Percentiles rank a stretch among this genome's conserved stretches.
Conservation (phyloP, 2,797 vertebrate species). For the Pithecia hirsuta region DNA sequence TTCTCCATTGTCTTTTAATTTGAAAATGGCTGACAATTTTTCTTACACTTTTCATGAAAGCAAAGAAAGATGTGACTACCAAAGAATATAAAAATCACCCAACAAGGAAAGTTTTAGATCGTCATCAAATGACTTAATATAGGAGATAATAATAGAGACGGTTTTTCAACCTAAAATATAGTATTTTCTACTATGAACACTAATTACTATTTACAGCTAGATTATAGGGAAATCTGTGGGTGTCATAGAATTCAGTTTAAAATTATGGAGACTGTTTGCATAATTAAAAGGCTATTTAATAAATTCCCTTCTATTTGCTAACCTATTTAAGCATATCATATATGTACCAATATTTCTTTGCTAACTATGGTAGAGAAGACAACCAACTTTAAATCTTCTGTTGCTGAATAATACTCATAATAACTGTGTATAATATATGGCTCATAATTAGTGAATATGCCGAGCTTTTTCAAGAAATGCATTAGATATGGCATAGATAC, state of each 20-base stretch:
- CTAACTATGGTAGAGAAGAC: constrained; percentile 53
- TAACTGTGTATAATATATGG: constrained; percentile 64
- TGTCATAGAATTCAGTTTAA: constrained; percentile 58
- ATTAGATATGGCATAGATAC: constrained; percentile 60
- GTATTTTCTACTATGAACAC: constrained; percentile 60
- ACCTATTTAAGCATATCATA: constrained; percentile 67
- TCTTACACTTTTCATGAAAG: constrained; percentile 26
- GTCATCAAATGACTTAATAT: constrained; percentile 58
- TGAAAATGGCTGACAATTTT: constrained; percentile 58
- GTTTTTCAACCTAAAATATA: constrained; percentile 61
- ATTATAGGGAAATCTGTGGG: constrained; percentile 16
- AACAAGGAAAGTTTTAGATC: constrained; percentile 51
- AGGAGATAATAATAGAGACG: constrained; percentile 59
- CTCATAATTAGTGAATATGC: constrained; percentile 60
- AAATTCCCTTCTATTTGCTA: constrained; percentile 72
- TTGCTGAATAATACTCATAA: constrained; percentile 61
- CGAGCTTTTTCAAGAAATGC: constrained; percentile 62
- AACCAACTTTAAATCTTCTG: constrained; percentile 71
- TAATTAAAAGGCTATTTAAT: constrained; percentile 70
- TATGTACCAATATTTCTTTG: constrained; percentile 62
- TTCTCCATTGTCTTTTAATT: constrained; percentile 56
- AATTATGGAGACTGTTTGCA: constrained; percentile 66
- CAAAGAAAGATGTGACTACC: constrained; percentile 24
- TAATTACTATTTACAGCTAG: constrained; percentile 75
- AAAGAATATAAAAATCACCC: constrained; percentile 48